Evolutionary conservation across 2,113 vertebrate species (phyloP), one percentile per base, ranked within the genome.

Genomic region (Apus apus): DNA sequence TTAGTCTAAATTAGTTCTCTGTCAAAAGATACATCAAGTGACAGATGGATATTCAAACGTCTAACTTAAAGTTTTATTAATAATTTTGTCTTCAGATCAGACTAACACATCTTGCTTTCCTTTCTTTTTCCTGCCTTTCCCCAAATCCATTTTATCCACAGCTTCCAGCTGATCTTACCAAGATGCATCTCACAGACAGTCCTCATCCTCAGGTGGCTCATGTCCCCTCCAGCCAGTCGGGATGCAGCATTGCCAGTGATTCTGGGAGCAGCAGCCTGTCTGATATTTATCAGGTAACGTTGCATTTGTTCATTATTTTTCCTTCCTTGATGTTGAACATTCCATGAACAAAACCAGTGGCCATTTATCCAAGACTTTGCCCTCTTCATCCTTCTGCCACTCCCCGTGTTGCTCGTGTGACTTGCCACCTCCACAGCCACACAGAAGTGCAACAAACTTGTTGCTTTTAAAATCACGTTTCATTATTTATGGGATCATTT

Each of bases 241-340:
- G 99, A 60, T 99, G 99, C 96, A 99, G 99, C 92, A 99, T 99
- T 50, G 98, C 99, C 95, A 99, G 99, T 72, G 99, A 99, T 94
- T 99, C 99, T 14, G 99, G 99, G 87, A 99, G 99, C 97, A 99
- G 99, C 98, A 99, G 99, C 96, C 98, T 99, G 5, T 99, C 99
- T n/a, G 99, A 99, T 94, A 99, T 99, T 90, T 99, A 99, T 90
- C 99, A 99, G 99, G 99, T 99, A 97, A 96, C 90, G 60, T 17
- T 32, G 36, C 75, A 48, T 75, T 76, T 62, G 11, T 43, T 58
- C 57, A 66, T 40, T 11, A 0, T 11, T 38, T 82, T 46, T 15
- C 32, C 21, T 87, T 79, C 67, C n/a, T 72, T 58, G 30, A 3
- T 30, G 34, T 51, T 56, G 70, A 61, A 26, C 12, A 1, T 13